phyloP scores from a whole-genome alignment of 2,113 vertebrate genomes.

The Pseudopodoces humilis region DNA sequence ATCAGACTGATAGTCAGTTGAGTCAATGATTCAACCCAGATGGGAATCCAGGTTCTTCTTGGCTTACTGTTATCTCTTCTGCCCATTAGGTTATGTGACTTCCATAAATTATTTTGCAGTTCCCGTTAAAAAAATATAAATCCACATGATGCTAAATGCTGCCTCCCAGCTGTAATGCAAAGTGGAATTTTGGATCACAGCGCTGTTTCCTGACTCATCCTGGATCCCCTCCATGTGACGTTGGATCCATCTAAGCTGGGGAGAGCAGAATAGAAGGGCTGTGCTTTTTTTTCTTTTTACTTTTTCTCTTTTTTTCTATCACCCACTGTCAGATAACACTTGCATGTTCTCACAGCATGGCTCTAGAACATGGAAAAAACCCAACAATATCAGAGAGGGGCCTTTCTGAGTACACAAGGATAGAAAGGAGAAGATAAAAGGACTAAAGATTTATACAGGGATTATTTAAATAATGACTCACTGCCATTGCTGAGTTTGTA shows the following conservation, averaged over 20 bases:
- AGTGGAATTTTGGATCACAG: conserved; percentile 54
- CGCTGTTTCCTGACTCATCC: conserved; percentile 44
- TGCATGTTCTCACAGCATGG: background rate
- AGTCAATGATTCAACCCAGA: conserved; percentile 24
- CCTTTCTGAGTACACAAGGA: background rate
- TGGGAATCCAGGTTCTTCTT: conserved; percentile 40
- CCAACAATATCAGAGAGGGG: background rate
- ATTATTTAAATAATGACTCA: conserved; percentile 50
- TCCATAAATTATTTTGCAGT: conserved; percentile 46
- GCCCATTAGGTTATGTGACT: background rate
- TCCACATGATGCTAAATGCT: conserved; percentile 40
- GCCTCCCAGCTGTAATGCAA: conserved; percentile 45
- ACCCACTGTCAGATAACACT: background rate
- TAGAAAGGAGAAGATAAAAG: background rate
- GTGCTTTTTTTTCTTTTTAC: background rate
- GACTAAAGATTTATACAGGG: background rate
- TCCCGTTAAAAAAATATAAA: conserved; percentile 44
- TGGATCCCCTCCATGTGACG: conserved; percentile 47
- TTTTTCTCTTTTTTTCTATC: background rate
- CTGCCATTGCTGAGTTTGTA: background rate
- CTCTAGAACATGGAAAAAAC: background rate
- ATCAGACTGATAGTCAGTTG: background rate
- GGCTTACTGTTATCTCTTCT: conserved; percentile 43
- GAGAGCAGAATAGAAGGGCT: background rate
- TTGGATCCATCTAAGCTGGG: background rate